Percentiles rank a stretch among this genome's conserved stretches.
Conservation (phyloP, 2,797 vertebrate species). For the Tarsius wallacei region DNA sequence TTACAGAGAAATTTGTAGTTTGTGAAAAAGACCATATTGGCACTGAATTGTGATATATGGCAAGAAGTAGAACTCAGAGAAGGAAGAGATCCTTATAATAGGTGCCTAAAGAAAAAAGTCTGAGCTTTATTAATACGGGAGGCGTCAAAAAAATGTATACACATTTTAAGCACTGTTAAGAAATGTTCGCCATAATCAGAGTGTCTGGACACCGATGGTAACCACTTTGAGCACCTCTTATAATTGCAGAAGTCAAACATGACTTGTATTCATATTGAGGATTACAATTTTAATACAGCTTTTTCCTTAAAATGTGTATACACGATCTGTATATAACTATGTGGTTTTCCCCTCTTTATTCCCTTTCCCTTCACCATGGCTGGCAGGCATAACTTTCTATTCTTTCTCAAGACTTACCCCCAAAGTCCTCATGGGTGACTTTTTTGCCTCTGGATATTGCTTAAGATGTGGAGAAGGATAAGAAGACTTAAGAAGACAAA, state of each 20-base stretch:
- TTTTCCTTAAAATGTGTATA: too few species aligned
- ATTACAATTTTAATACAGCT: too few species aligned
- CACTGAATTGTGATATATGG: not conserved
- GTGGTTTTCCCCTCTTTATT: fast-evolving
- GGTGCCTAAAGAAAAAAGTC: not conserved
- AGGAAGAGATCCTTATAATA: not conserved
- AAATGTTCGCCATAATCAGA: too few species aligned
- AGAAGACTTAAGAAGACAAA: not conserved
- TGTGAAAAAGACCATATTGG: not conserved
- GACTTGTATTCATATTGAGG: too few species aligned
- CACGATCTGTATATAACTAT: not conserved
- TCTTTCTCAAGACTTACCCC: not conserved
- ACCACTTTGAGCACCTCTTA: too few species aligned
- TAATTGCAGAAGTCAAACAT: too few species aligned
- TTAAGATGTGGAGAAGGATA: not conserved
- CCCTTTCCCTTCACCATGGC: not conserved
- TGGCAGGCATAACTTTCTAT: not conserved
- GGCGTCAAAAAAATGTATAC: too few species aligned
- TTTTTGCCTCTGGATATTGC: not conserved
- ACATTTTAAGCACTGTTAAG: too few species aligned
- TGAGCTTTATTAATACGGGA: not conserved
- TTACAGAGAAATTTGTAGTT: not conserved
- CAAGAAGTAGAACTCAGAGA: not conserved
- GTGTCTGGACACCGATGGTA: too few species aligned
- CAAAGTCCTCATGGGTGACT: not conserved